Evolutionary conservation across 92 coral and sea anemone genomes (phyloP), one percentile per base, ranked within the genome.

Genomic region (Phenganax marumi): DNA sequence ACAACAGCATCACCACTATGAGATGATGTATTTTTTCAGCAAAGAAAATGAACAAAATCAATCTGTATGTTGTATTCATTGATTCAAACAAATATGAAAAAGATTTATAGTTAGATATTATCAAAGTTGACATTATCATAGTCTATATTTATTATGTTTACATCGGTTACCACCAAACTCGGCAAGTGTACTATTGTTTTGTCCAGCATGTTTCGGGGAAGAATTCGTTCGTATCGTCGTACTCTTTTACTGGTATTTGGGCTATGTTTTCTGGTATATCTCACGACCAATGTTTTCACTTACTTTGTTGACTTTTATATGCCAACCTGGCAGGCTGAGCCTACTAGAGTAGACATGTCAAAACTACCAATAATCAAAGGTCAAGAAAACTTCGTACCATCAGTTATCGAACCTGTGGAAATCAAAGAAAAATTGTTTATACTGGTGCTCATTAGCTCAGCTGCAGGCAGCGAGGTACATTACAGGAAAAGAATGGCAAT

Each of bases 381-480:
- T 19, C 82, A 77, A 61, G 70, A 25, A 17, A 12, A 39, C 10
- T 60, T 58, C 17, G 43, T 60, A 10, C 82, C 55, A 7, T 88
- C 90, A 16, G 55, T 72, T 12, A 77, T 88, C 25, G 58, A 52
- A 0, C 93, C 93, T 0, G 53, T 13, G 11, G 63, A n/a, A 11
- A 7, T 52, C 7, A 64, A 77, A 52, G 83, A 77, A 2, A 48
- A 75, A 0, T 3, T 86, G 7, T 89, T 84, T 77, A 12, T 91
- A 12, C 68, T 91, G 46, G 97, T 90, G 8, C 82, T 91, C 46
- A 73, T 91, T 7, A 87, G 87, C 10, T 87, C 92, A n/a, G 87
- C 90, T 54, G 92, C 97, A 11, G 19, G 47, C 22, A 86, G 89
- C 66, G 76, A 85, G 21, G 43, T 0, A n/a, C 81, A 88, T 55